Evolutionary conservation across 1,140 invertebrate species (phyloP), one percentile per base, ranked within the genome.

Genomic region (Cydia strobilella): DNA sequence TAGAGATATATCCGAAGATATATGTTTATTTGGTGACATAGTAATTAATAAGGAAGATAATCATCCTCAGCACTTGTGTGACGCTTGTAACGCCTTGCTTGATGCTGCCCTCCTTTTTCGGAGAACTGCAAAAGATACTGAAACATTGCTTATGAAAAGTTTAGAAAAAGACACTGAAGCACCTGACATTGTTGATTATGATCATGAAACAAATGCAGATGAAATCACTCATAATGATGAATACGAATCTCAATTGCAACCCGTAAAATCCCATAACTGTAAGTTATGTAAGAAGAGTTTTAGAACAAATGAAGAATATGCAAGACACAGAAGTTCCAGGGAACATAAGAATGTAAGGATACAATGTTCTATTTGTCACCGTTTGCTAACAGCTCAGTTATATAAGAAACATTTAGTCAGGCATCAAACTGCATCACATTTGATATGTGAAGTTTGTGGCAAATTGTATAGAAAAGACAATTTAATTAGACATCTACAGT

Each of bases 401-500:
- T 84, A 80, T 63, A 80, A 82, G 18, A 85, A 80, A 65, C 83
- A 86, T 76, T 76, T 84, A 75, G 54, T 18, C 0, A 74, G 83
- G 18, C 84, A 84, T 72, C 77, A 81, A 31, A 79, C 80, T 15
- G 80, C 78, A 48, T 72, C 79, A 25, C 81, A 84, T 72, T 65
- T 83, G 2, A 69, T 86, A n/a, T 86, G 85, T 77, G 82, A 86
- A 12, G 75, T 85, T 7, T 86, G 85, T 77, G 85, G 85, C 1
- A 86, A 86, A 45, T 51, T 84, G 10, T 86, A 82, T 35, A 77
- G 81, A 15, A 84, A 84, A 77, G 80, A 84, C 42, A 82, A 82
- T 62, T 75, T 82, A 35, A 27, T 78, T 1, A 76, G 82, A 18
- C 85, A 86, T 74, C 65, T 83, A 12, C 82, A 83, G 27, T 59